Base-by-base conservation (phyloP, 2,113 vertebrate species). In the Henicopernis longicauda region DNA sequence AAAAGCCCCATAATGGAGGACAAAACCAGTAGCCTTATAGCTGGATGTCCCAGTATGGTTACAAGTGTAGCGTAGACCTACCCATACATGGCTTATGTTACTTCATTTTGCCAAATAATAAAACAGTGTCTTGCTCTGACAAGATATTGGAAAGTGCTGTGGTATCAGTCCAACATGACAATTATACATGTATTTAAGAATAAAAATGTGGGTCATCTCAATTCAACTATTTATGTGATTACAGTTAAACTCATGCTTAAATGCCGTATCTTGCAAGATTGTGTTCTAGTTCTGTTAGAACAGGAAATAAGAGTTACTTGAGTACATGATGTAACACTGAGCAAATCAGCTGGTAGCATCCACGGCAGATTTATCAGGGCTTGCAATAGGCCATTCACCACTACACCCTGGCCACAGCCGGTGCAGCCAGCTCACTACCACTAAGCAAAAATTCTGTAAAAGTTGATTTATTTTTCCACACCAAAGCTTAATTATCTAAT, bases 331-430 rank as follows among this genome's bases (percentile, higher is more conserved):
- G 8, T 50, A 59, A 71, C 20, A 16, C 52, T 49, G n/a, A 82
- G 31, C 40, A 31, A 40, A 47, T 32, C 36, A 58, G 31, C 16
- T n/a, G 36, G 38, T 20, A 49, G 29, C 55, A 62, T 23, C 55
- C 31, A 32, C 0, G 1, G 5, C 9, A 63, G 42, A 38, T 40
- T 9, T 59, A 44, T 32, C 61, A 82, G 34, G 52, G 61, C 11
- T 59, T 81, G 63, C 45, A 74, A n/a, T 3, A 76, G 13, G 18
- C 9, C 0, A 2, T 26, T 89, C 57, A 69, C 14, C 26, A 13
- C 45, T 15, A 34, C 0, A 0, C 10, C 14, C 45, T 27, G 17
- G 38, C 52, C 76, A 59, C 16, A 15, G 31, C 16, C n/a, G 29
- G 4, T 20, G 16, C 57, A 80, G 61, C 26, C 73, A 89, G 57